Evolutionary conservation across 2,888 invertebrate genomes (phyloP).

Genomic region (Cyrtodaria siliqua): DNA sequence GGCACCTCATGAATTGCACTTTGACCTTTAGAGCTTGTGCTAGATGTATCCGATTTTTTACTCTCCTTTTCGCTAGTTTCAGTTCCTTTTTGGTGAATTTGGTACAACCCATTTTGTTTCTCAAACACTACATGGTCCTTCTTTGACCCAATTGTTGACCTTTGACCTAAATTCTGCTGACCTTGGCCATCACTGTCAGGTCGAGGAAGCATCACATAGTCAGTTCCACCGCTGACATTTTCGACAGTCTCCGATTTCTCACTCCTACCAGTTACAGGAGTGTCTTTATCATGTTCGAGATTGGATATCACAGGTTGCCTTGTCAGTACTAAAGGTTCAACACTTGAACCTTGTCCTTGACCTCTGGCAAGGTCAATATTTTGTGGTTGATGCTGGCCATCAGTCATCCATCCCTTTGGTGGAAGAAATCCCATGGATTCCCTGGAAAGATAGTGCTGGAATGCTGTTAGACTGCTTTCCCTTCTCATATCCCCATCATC

Average conservation of each 20-base stretch:
- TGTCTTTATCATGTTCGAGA: too few relatives aligned
- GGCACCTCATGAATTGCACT: constrained; percentile 49
- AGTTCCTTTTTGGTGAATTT: constrained; percentile 27
- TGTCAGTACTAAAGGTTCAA: too few relatives aligned
- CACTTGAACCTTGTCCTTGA: too few relatives aligned
- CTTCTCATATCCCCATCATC: constrained; percentile 4
- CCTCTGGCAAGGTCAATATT: neutral
- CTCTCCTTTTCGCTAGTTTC: constrained; percentile 17
- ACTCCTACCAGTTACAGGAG: constrained; percentile 30
- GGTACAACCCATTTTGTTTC: constrained; percentile 67
- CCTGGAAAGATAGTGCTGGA: constrained; percentile 65
- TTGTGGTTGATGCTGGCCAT: neutral
- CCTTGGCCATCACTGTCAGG: constrained; percentile 22
- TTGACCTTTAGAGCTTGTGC: constrained; percentile 16
- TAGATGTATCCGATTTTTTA: constrained; percentile 24
- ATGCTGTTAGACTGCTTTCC: constrained; percentile 68
- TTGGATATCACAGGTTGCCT: too few relatives aligned
- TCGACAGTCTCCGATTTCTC: constrained; percentile 41
- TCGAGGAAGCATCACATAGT: constrained; percentile 58
- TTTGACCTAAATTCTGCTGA: neutral
- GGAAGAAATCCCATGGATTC: constrained; percentile 60
- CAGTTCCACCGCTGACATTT: constrained; percentile 61
- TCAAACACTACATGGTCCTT: constrained; percentile 23
- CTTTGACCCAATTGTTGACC: neutral
- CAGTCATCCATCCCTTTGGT: constrained; percentile 26